phyloP scores from a whole-genome alignment of 2,797 vertebrate genomes.

The Enteromius afrohamiltoni region DNA sequence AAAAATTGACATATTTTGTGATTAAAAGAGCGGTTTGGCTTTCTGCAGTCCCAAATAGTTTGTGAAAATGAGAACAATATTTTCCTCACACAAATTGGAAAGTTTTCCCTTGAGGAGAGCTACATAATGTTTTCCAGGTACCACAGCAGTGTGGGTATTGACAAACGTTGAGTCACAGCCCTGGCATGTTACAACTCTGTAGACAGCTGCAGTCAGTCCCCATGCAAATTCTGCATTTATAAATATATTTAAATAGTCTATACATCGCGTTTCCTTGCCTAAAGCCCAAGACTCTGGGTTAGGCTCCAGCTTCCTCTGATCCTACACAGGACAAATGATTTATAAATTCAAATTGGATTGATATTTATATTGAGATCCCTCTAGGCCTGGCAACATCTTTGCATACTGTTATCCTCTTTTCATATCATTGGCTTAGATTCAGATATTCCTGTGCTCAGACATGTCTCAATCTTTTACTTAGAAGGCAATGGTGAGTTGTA shows the following conservation, averaged over 20 bases:
- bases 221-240: constrained; percentile 39
- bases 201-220: constrained; percentile 35
- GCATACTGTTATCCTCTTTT: neutral
- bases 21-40: neutral
- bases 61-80: constrained; percentile 46
- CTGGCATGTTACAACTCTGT: constrained; percentile 52
- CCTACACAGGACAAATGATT: neutral
- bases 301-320: neutral
- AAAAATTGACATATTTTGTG: neutral
- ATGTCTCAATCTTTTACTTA: constrained; percentile 8
- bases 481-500: neutral
- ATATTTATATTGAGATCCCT: constrained; percentile 13
- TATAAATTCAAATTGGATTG: neutral
- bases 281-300: neutral
- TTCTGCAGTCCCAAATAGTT: constrained; percentile 5
- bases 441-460: constrained; percentile 25
- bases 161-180: constrained; percentile 60
- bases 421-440: neutral
- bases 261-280: neutral
- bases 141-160: constrained; percentile 13
- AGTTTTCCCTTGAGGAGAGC: neutral
- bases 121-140: constrained; percentile 44
- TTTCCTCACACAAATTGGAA: constrained; percentile 18
- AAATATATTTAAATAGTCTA: neutral
- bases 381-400: constrained; percentile 16